Evolutionary conservation across 2,113 vertebrate species (phyloP), one percentile per base, ranked within the genome.

Genomic region (Raja brachyura): DNA sequence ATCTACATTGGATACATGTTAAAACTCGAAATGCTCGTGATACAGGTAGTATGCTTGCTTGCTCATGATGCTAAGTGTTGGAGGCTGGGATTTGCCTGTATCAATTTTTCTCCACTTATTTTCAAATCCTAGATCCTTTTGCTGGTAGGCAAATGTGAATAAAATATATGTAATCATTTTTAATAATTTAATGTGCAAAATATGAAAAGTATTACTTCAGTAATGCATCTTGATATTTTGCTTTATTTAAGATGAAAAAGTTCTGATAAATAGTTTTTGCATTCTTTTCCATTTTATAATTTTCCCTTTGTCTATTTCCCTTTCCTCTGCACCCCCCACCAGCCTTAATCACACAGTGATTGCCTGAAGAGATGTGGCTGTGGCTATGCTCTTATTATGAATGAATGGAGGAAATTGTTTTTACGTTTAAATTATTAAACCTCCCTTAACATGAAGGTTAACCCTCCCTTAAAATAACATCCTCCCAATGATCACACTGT

Each of bases 141-240:
- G 31, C 22, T 48, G 90, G 20, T 92, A 22, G 39, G 10, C 54
- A n/a, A 68, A 73, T 92, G 33, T 73, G 18, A 92, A 22, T 39
- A 22, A 48, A 39, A 68, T 74, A 54, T 10, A 13, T 39, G 9
- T 39, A 25, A 54, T 73, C 90, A 25, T 14, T 54, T 92, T 48
- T 22, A 73, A 39, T 73, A 20, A 39, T 73, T 73, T 92, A 6
- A 73, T 28, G 33, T 92, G 68, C 68, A 92, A 73, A 92, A 92
- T 92, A 73, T 92, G 68, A 48, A 31, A 70, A 73, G 68, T 73
- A 28, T 68, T 92, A 92, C 33, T 92, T 92, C 68, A 92, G 68
- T 73, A 70, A 74, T 92, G 90, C 83, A 88, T 33, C 83, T 18
- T 88, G 83, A 88, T 88, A 56, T 73, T 92, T 92, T 92, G 68